Evolutionary conservation across 2,113 vertebrate genomes (phyloP).

Genomic region (Sceloporus tristichus): DNA sequence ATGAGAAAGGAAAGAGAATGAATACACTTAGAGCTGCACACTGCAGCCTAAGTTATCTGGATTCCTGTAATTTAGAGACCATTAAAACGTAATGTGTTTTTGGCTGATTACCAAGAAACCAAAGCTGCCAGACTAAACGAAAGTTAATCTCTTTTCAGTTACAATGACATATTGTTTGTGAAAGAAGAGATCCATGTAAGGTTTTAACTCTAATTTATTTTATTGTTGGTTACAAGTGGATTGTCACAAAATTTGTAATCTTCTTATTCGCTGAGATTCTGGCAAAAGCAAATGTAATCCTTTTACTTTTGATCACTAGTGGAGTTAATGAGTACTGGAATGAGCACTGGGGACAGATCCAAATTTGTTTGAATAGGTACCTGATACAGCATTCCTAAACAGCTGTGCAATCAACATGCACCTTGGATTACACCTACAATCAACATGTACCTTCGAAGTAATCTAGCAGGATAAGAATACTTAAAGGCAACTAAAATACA

Average conservation of each 20-base stretch:
- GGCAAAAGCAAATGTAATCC: constrained; percentile 12
- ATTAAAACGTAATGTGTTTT: background rate
- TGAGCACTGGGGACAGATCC: background rate
- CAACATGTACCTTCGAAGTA: background rate
- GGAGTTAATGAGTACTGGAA: constrained; percentile 11
- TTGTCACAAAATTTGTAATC: constrained; percentile 10
- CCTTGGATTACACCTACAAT: background rate
- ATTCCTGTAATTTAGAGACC: background rate
- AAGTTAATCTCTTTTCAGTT: background rate
- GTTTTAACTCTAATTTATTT: background rate
- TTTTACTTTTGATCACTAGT: constrained; percentile 6
- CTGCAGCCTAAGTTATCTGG: background rate
- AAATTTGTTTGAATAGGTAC: constrained; percentile 9
- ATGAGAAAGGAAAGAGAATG: background rate
- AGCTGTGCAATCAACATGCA: background rate
- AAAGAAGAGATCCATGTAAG: background rate
- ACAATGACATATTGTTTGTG: constrained; percentile 7
- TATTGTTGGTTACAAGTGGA: constrained; percentile 13
- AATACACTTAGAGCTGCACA: background rate
- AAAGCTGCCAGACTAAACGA: constrained; percentile 17
- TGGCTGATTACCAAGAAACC: background rate
- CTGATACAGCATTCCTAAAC: background rate
- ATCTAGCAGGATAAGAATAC: background rate
- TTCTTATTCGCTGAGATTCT: constrained; percentile 18
- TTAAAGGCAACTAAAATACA: background rate